A percentile compares a stretch with the other conserved stretches of the same genome.
phyloP scores from a whole-genome alignment of 2,113 vertebrate genomes.

The Dasyurus viverrinus region DNA sequence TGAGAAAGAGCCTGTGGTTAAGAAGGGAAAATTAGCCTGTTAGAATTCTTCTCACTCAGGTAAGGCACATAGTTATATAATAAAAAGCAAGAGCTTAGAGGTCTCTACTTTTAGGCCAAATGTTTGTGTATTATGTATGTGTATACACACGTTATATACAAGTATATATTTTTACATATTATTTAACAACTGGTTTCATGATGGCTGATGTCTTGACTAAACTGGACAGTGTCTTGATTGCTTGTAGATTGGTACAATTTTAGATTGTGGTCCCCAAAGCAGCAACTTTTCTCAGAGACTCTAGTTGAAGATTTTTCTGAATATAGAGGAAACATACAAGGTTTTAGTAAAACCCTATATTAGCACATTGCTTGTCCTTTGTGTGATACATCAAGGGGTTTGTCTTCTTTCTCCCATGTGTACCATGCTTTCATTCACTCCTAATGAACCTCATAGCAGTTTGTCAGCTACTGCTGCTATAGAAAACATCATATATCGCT shows the following conservation, averaged over 20 bases:
- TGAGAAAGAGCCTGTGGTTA: neutral
- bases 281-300: neutral
- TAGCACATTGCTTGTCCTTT: neutral
- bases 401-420: neutral
- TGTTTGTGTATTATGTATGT: neutral
- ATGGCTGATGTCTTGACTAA: neutral
- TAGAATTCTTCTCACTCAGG: neutral
- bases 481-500: neutral
- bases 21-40: neutral
- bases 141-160: too few species aligned
- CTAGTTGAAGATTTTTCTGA: neutral
- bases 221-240: neutral
- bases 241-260: neutral
- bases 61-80: neutral
- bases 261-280: neutral
- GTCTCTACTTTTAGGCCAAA: conserved; percentile 21
- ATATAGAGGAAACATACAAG: neutral
- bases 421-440: neutral
- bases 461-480: neutral
- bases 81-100: neutral
- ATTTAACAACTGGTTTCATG: neutral
- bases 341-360: neutral
- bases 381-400: neutral
- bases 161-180: neutral
- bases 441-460: neutral